phyloP scores from a whole-genome alignment of 2,113 vertebrate genomes.

The Calidris pugnax region DNA sequence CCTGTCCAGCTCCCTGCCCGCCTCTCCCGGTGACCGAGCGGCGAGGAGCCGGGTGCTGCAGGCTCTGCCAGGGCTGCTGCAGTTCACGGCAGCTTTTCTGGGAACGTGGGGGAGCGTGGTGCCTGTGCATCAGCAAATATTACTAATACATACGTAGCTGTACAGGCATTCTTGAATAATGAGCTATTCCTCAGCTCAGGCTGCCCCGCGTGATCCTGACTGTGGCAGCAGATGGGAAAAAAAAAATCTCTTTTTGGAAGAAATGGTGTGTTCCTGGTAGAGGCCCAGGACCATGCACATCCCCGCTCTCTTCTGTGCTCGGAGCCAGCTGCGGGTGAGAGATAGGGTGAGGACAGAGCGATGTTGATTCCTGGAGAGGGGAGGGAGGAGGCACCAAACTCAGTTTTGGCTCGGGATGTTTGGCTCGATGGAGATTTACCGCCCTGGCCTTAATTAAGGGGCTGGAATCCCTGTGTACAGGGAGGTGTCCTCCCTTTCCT shows the following conservation, averaged over 20 bases:
- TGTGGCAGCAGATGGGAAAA: slow-evolving; percentile 29
- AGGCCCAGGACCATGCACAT: neutral
- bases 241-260: neutral
- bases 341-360: neutral
- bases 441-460: neutral
- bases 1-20: rapidly evolving
- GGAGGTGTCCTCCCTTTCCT: neutral
- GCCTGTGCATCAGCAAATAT: neutral
- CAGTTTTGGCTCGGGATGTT: neutral
- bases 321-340: neutral
- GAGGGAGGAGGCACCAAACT: neutral
- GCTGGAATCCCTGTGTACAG: rapidly evolving
- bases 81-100: neutral
- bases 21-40: rapidly evolving
- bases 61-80: neutral
- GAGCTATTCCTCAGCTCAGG: neutral
- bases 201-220: neutral
- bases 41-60: rapidly evolving
- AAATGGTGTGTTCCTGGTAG: rapidly evolving
- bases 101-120: rapidly evolving
- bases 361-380: neutral
- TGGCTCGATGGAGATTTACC: neutral
- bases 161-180: neutral
- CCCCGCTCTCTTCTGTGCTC: neutral
- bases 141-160: neutral